These are phyloP conservation scores for Drosophila tristis DNA, from an alignment of 1,140 invertebrate species.

Conservation along the genomic window DNA sequence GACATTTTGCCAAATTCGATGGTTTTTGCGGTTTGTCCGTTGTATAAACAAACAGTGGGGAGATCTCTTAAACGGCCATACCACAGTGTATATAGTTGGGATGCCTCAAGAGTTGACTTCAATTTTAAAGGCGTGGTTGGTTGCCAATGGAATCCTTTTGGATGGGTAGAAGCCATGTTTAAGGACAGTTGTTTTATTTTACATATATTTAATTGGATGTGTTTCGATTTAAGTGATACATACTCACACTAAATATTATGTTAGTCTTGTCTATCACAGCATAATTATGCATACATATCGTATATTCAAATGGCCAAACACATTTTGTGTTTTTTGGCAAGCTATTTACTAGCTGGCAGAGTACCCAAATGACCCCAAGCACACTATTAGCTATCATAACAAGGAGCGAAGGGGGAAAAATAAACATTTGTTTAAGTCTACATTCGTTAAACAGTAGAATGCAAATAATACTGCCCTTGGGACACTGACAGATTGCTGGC, in stretches of 20 bases:
- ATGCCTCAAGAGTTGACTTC: neutral
- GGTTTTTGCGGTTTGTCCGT: constrained; percentile 47
- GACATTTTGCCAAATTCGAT: constrained; percentile 82
- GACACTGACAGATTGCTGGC: neutral
- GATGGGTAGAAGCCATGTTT: too few species aligned
- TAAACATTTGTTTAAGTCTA: neutral
- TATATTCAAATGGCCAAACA: neutral
- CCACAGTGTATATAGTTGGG: neutral
- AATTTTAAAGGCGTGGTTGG: too few species aligned
- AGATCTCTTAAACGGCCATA: constrained; percentile 15
- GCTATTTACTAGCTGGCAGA: constrained; percentile 5
- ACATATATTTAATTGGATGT: neutral
- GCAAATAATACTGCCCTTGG: constrained; percentile 9
- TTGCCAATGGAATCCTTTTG: too few species aligned
- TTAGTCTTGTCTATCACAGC: too few species aligned
- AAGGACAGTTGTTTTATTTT: too few species aligned
- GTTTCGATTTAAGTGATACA: neutral
- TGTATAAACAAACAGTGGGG: constrained; percentile 42
- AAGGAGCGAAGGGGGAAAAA: neutral
- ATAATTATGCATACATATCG: constrained; percentile 5
- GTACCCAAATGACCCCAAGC: constrained; percentile 3
- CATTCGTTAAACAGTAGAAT: constrained; percentile 17
- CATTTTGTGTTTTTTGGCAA: constrained; percentile 12
- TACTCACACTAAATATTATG: too few species aligned
- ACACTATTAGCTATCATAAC: constrained; percentile 21